phyloP scores from a whole-genome alignment of 2,888 invertebrate genomes.

The Euzetes globulus region DNA sequence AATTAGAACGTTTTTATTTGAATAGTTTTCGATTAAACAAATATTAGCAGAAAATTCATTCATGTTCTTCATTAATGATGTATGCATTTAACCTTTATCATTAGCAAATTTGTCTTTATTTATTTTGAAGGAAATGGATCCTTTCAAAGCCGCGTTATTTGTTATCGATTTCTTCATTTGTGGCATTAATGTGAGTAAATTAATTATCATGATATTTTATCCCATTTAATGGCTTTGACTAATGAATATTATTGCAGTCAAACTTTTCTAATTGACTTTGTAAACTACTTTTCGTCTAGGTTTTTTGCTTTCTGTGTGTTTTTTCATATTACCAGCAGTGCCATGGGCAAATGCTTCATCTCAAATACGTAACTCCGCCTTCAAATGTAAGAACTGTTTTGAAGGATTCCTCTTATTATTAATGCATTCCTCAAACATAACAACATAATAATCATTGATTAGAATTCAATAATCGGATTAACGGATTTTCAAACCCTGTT shows the following conservation, averaged over 20 bases:
- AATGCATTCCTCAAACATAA: too few relatives aligned
- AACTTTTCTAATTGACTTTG: neutral
- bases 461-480: too few relatives aligned
- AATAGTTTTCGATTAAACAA: too few relatives aligned
- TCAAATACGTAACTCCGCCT: neutral
- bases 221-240: neutral
- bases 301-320: slow-evolving; percentile 9
- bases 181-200: slow-evolving; percentile 38
- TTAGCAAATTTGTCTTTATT: neutral
- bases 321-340: slow-evolving; percentile 17
- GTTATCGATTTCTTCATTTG: slow-evolving; percentile 39
- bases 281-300: neutral
- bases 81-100: neutral
- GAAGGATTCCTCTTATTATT: neutral
- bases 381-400: neutral
- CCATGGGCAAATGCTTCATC: slow-evolving; percentile 2
- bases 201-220: neutral
- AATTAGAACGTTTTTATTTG: too few relatives aligned
- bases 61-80: too few relatives aligned
- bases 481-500: too few relatives aligned
- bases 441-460: too few relatives aligned
- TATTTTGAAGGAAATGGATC: slow-evolving; percentile 36
- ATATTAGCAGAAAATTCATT: too few relatives aligned
- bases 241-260: neutral
- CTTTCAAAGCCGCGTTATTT: slow-evolving; percentile 38